A percentile compares a stretch with the other conserved stretches of the same genome.
Evolutionary conservation across 2,888 invertebrate genomes (phyloP).

Genomic region (Limnephilus auricula): DNA sequence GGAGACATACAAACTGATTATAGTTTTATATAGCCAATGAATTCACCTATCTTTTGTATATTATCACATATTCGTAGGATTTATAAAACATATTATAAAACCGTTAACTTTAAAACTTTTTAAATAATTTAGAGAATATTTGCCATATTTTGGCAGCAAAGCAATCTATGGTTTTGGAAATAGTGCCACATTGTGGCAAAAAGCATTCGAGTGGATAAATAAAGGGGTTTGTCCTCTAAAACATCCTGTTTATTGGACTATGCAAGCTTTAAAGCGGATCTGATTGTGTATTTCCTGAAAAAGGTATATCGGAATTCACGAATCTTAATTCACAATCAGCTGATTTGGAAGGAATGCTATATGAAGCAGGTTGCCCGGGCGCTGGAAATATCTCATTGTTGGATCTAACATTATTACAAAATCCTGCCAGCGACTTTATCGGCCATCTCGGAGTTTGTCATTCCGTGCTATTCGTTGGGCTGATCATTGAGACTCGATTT

Average conservation of each 20-base stretch:
- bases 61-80: too few relatives aligned
- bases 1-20: too few relatives aligned
- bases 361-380: conserved; percentile 13
- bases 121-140: too few relatives aligned
- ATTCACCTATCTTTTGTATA: too few relatives aligned
- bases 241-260: neutral
- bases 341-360: conserved; percentile 34
- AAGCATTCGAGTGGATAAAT: too few relatives aligned
- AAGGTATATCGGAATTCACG: neutral
- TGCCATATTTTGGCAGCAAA: too few relatives aligned
- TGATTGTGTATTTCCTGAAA: conserved; percentile 2
- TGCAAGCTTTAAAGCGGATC: neutral
- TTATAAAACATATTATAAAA: too few relatives aligned
- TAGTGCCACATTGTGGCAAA: too few relatives aligned
- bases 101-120: too few relatives aligned
- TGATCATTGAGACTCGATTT: conserved; percentile 7
- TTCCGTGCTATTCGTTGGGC: neutral
- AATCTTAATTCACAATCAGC: conserved; percentile 40
- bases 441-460: neutral
- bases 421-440: conserved; percentile 2
- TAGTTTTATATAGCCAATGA: too few relatives aligned
- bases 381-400: neutral
- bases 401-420: neutral
- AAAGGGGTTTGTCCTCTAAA: neutral
- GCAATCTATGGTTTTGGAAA: too few relatives aligned